Evolutionary conservation across 2,113 vertebrate genomes (phyloP).

Genomic region (Protobothrops flavoviridis): DNA sequence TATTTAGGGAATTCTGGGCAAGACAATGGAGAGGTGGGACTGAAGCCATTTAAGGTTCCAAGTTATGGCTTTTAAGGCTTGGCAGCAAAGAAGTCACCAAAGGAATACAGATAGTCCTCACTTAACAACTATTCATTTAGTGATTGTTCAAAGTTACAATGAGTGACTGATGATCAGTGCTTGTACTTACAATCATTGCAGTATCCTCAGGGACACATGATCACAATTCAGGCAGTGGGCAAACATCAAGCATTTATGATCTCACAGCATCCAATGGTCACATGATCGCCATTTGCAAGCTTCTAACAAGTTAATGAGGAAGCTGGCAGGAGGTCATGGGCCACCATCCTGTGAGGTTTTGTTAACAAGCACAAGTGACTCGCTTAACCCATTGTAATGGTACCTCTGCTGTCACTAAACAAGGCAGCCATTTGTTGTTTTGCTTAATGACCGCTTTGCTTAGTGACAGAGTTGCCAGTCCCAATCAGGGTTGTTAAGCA

Average conservation of each 20-base stretch:
- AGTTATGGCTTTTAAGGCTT: not conserved
- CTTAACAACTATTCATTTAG: not conserved
- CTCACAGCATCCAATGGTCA: not conserved
- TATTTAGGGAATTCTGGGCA: not conserved
- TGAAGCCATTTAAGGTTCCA: not conserved
- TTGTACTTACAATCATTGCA: not conserved
- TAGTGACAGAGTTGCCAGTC: not conserved
- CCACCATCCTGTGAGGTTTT: not conserved
- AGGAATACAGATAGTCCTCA: not conserved
- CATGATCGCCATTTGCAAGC: not conserved
- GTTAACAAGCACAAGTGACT: not conserved
- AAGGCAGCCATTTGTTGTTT: not conserved
- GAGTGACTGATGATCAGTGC: not conserved
- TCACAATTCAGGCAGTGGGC: not conserved
- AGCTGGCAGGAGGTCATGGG: not conserved
- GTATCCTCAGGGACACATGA: not conserved
- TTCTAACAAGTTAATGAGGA: not conserved
- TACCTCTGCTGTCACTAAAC: not conserved
- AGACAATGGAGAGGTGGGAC: not conserved
- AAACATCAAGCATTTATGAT: not conserved
- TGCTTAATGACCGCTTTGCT: not conserved
- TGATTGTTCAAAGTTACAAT: not conserved
- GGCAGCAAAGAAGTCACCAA: not conserved
- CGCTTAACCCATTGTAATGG: not conserved
- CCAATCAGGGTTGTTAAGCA: not conserved